Percentiles rank a stretch among this genome's conserved stretches.
Evolutionary conservation across 2,113 vertebrate genomes (phyloP).

Genomic region (Cyanistes caeruleus): DNA sequence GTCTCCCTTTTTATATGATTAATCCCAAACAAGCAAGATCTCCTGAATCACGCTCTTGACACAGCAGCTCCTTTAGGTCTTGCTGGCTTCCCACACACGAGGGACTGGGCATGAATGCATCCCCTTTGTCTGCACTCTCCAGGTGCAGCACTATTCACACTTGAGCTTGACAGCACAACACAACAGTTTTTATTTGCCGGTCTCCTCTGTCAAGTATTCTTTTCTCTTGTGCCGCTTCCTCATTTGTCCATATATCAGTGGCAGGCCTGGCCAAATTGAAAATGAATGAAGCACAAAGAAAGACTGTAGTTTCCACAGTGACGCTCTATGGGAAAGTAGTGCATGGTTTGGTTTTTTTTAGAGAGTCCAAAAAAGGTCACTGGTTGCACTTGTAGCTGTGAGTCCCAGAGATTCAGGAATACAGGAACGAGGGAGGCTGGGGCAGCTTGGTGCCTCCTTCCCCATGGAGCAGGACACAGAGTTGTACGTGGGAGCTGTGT

Average conservation of each 20-base stretch:
- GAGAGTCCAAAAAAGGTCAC: slow-evolving; percentile 47
- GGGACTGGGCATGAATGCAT: slow-evolving; percentile 77
- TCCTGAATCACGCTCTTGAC: slow-evolving; percentile 76
- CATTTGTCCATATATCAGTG: slow-evolving; percentile 69
- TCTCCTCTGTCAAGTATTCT: slow-evolving; percentile 69
- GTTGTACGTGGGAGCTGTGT: fast-evolving
- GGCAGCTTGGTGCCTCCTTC: background rate
- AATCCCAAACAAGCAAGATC: slow-evolving; percentile 76
- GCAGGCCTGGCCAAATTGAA: slow-evolving; percentile 68
- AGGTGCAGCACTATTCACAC: slow-evolving; percentile 83
- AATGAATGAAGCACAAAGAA: slow-evolving; percentile 66
- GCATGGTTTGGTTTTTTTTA: background rate
- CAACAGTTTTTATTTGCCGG: slow-evolving; percentile 69
- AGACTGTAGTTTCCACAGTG: slow-evolving; percentile 61
- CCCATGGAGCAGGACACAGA: background rate
- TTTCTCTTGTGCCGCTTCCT: slow-evolving; percentile 69
- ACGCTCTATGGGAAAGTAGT: slow-evolving; percentile 34
- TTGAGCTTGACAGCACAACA: slow-evolving; percentile 71
- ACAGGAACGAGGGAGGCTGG: background rate
- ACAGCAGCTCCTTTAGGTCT: slow-evolving; percentile 64
- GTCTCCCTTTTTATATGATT: slow-evolving; percentile 75
- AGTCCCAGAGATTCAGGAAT: background rate
- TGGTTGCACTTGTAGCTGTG: slow-evolving; percentile 27
- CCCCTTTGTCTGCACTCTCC: slow-evolving; percentile 74
- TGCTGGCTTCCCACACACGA: slow-evolving; percentile 76